Percentiles rank a stretch among this genome's conserved stretches.
Evolutionary conservation across 92 coral and sea anemone species (phyloP).

Genomic region (Porites lobata): DNA sequence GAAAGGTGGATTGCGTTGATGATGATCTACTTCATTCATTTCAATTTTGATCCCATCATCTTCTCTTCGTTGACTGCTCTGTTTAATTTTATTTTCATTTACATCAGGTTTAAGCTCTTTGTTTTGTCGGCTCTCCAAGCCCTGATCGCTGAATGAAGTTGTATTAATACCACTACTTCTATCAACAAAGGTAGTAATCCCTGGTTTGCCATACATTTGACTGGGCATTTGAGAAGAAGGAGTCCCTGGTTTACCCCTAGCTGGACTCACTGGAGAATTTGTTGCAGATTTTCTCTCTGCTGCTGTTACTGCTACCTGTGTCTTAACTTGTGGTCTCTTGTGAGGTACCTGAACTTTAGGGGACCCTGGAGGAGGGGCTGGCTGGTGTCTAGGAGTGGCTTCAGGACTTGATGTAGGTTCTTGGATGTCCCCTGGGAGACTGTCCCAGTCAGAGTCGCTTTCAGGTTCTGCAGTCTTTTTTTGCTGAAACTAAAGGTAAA

Average conservation of each 20-base stretch:
- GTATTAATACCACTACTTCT: slow-evolving; percentile 44
- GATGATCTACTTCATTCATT: slow-evolving; percentile 70
- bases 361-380: slow-evolving; percentile 71
- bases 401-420: slow-evolving; percentile 87
- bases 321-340: slow-evolving; percentile 44
- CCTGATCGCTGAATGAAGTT: slow-evolving; percentile 56
- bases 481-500: slow-evolving; percentile 46
- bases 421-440: slow-evolving; percentile 87
- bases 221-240: slow-evolving; percentile 66
- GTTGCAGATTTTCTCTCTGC: slow-evolving; percentile 33
- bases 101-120: slow-evolving; percentile 50
- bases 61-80: slow-evolving; percentile 23
- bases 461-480: slow-evolving; percentile 57
- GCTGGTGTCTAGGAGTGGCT: slow-evolving; percentile 72
- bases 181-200: slow-evolving; percentile 83
- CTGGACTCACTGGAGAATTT: slow-evolving; percentile 39
- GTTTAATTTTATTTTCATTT: slow-evolving; percentile 47
- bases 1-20: slow-evolving; percentile 81
- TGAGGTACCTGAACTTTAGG: slow-evolving; percentile 45
- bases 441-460: slow-evolving; percentile 99
- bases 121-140: slow-evolving; percentile 53
- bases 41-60: slow-evolving; percentile 52
- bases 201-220: slow-evolving; percentile 84
- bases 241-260: slow-evolving; percentile 19
- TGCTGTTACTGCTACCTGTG: slow-evolving; percentile 32